Conservation (phyloP, 2,797 vertebrate genomes). For the Oreonectes daqikongensis region DNA sequence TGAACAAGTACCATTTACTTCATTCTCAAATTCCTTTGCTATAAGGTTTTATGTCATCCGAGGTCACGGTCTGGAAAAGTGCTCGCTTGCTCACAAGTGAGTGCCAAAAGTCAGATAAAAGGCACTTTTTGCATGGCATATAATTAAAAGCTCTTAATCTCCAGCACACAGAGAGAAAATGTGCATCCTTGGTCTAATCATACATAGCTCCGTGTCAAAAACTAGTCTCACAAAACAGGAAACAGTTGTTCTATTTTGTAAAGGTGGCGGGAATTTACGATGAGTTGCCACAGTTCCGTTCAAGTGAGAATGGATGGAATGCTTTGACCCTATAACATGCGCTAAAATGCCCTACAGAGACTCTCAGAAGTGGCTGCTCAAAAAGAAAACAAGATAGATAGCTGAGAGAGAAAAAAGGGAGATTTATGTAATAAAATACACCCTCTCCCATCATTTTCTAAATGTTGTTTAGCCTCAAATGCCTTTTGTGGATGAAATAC, state of each 20-base stretch:
- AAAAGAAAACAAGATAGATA: constrained; percentile 9
- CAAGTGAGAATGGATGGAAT: constrained; percentile 23
- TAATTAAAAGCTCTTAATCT: constrained; percentile 38
- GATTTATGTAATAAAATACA: not conserved
- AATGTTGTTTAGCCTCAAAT: not conserved
- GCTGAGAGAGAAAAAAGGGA: constrained; percentile 4
- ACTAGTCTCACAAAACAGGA: constrained; percentile 38
- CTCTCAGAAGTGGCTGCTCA: not conserved
- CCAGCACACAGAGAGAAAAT: constrained; percentile 33
- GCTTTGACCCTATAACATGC: constrained; percentile 13
- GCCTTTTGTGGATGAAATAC: not conserved
- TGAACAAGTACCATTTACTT: constrained; percentile 41
- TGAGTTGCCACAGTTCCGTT: constrained; percentile 5
- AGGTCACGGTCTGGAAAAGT: constrained; percentile 55
- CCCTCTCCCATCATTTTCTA: not conserved
- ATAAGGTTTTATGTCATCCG: constrained; percentile 42
- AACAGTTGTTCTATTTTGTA: constrained; percentile 45
- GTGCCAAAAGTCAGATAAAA: constrained; percentile 46
- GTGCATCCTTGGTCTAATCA: constrained; percentile 26
- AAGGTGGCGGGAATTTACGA: constrained; percentile 32
- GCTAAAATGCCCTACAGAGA: constrained; percentile 25
- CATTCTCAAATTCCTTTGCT: constrained; percentile 40
- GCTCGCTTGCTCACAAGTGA: constrained; percentile 16
- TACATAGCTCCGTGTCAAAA: constrained; percentile 21
- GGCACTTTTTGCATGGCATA: constrained; percentile 27